Evolutionary conservation across 2,888 invertebrate species (phyloP).

Genomic region (Lithophane ornitopus): DNA sequence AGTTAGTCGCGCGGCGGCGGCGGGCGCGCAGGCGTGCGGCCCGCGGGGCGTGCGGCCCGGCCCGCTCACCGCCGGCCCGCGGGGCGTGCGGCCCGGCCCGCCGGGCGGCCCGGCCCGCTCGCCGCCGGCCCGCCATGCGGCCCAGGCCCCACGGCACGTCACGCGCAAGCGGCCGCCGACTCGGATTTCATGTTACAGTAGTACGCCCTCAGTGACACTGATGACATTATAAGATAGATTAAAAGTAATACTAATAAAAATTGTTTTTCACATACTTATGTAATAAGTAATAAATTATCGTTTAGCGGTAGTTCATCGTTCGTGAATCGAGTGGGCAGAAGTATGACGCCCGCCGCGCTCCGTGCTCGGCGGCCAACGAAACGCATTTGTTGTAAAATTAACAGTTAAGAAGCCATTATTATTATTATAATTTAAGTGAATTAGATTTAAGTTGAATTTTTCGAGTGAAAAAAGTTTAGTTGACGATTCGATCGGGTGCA

Average conservation of each 20-base stretch:
- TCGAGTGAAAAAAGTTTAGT: conserved; percentile 89
- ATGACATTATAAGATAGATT: conserved; percentile 82
- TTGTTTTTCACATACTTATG: conserved; percentile 89
- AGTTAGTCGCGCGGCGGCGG: conserved; percentile 53
- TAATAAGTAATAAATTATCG: conserved; percentile 87
- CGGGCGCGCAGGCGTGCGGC: conserved; percentile 29
- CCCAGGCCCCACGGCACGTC: conserved; percentile 53
- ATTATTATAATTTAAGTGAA: conserved; percentile 89
- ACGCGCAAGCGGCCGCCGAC: conserved; percentile 73
- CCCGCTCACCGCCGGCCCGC: conserved; percentile 57
- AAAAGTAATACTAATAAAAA: conserved; percentile 81
- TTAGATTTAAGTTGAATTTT: conserved; percentile 90
- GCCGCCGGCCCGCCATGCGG: conserved; percentile 9
- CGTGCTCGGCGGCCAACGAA: conserved; percentile 88
- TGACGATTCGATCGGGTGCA: conserved; percentile 88
- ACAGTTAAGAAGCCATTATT: conserved; percentile 90
- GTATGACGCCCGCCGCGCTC: conserved; percentile 81
- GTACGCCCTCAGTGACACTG: conserved; percentile 78
- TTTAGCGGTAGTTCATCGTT: conserved; percentile 85
- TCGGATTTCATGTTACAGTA: conserved; percentile 74
- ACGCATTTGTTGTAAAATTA: conserved; percentile 90
- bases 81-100: conserved; percentile 51
- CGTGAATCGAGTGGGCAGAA: conserved; percentile 79
- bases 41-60: conserved; percentile 48
- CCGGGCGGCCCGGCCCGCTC: conserved; percentile 54